Conservation (phyloP, 2,113 vertebrate species). For the Mustela nigripes region DNA sequence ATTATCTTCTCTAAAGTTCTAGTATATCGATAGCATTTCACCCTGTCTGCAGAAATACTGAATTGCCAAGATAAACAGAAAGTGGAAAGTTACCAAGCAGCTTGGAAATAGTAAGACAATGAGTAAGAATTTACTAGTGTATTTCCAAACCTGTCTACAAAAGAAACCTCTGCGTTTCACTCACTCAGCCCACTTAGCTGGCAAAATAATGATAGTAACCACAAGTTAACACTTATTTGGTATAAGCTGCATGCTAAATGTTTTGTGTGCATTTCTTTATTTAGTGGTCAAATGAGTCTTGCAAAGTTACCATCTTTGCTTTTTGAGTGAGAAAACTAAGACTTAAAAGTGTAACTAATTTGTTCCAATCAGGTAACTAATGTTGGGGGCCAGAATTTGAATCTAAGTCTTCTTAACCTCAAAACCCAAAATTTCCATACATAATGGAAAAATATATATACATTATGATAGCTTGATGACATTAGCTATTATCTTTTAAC, state of each 20-base stretch:
- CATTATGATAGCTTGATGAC: background rate
- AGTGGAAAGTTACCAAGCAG: background rate
- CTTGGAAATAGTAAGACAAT: background rate
- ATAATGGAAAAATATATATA: background rate
- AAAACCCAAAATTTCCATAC: background rate
- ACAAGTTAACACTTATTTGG: background rate
- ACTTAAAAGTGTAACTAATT: background rate
- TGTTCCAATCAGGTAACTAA: background rate
- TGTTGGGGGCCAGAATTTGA: background rate
- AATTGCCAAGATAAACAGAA: background rate
- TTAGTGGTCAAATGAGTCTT: background rate
- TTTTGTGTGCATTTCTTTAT: background rate
- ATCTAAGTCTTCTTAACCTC: background rate
- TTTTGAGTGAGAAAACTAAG: slow-evolving; percentile 4
- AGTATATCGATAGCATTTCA: background rate
- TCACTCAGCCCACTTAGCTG: background rate
- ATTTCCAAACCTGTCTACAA: background rate
- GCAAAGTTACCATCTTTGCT: background rate
- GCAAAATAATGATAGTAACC: background rate
- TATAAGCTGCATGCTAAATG: background rate
- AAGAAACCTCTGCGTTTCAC: background rate
- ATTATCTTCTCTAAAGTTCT: slow-evolving; percentile 22
- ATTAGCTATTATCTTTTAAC: background rate
- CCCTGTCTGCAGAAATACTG: background rate
- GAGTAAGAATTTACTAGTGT: background rate